These are phyloP conservation scores for Ctenicera cuprea DNA, from an alignment of 2,888 invertebrate genomes.

Conservation along the genomic window DNA sequence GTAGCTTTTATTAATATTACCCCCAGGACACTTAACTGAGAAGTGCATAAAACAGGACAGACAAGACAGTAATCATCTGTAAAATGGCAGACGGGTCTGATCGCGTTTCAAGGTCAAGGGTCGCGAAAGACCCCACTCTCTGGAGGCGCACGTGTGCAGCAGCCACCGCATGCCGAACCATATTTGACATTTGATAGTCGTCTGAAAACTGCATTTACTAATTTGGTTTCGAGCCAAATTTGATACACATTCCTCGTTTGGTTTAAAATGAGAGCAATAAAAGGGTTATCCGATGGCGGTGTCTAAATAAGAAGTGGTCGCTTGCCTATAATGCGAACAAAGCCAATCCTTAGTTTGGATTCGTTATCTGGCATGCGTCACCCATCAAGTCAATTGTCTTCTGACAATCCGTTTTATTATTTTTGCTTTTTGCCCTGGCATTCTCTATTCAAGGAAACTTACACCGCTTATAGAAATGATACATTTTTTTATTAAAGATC, in stretches of 20 bases:
- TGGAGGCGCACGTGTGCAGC: slow-evolving; percentile 58
- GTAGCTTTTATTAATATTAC: slow-evolving; percentile 45
- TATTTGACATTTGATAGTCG: slow-evolving; percentile 71
- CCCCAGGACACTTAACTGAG: slow-evolving; percentile 38
- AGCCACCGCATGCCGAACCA: slow-evolving; percentile 69
- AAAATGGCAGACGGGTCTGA: slow-evolving; percentile 56
- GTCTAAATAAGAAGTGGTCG: slow-evolving; percentile 62
- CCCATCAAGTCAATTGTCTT: slow-evolving; percentile 57
- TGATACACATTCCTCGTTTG: slow-evolving; percentile 70
- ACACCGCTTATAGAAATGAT: slow-evolving; percentile 56
- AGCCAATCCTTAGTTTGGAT: slow-evolving; percentile 57
- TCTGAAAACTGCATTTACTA: slow-evolving; percentile 70
- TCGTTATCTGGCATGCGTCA: slow-evolving; percentile 58
- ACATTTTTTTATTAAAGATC: slow-evolving; percentile 50
- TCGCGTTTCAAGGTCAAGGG: slow-evolving; percentile 63
- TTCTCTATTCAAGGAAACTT: slow-evolving; percentile 58
- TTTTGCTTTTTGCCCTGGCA: slow-evolving; percentile 53
- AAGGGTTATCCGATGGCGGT: slow-evolving; percentile 65
- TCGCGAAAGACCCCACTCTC: slow-evolving; percentile 57
- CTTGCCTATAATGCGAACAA: slow-evolving; percentile 58
- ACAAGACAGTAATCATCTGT: slow-evolving; percentile 52
- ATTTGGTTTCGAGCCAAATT: slow-evolving; percentile 72
- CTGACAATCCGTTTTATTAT: slow-evolving; percentile 56
- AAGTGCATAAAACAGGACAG: slow-evolving; percentile 44
- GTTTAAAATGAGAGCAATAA: slow-evolving; percentile 68